Conservation (phyloP, 2,113 vertebrate species). For the Brienomyrus longianalis region DNA sequence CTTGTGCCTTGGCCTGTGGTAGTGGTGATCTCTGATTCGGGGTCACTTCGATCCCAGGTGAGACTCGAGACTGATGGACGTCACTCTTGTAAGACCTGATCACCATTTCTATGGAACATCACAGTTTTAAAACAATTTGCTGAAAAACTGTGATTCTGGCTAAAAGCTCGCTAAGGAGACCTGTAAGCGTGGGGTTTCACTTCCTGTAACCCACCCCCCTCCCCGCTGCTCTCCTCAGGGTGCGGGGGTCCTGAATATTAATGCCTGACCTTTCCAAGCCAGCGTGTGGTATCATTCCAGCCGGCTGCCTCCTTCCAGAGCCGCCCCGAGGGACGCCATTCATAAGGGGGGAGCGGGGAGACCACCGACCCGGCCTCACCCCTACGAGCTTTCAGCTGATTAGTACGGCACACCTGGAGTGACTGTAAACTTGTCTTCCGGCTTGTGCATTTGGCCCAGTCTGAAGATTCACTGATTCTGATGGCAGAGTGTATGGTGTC, state of each 20-base stretch:
- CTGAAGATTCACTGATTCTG: background rate
- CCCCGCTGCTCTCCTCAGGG: background rate
- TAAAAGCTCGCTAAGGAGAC: background rate
- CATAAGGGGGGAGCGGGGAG: background rate
- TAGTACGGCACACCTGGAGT: background rate
- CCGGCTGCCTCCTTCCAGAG: background rate
- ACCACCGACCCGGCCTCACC: background rate
- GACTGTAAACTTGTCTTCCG: background rate
- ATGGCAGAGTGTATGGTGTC: background rate
- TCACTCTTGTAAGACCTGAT: background rate
- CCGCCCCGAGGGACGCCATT: background rate
- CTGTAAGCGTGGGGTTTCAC: background rate
- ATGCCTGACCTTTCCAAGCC: conserved; percentile 15
- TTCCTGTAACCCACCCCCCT: background rate
- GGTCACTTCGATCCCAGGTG: background rate
- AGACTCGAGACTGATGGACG: background rate
- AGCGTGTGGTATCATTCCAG: background rate
- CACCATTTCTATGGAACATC: background rate
- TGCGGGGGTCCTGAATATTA: conserved; percentile 14
- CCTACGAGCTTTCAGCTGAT: background rate
- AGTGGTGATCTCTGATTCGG: background rate
- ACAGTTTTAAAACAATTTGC: background rate
- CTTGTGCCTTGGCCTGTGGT: background rate
- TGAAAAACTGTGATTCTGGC: background rate
- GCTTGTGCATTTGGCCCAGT: background rate